Conservation (phyloP, 92 coral and sea anemone species). For the Isaurus tuberculatus region DNA sequence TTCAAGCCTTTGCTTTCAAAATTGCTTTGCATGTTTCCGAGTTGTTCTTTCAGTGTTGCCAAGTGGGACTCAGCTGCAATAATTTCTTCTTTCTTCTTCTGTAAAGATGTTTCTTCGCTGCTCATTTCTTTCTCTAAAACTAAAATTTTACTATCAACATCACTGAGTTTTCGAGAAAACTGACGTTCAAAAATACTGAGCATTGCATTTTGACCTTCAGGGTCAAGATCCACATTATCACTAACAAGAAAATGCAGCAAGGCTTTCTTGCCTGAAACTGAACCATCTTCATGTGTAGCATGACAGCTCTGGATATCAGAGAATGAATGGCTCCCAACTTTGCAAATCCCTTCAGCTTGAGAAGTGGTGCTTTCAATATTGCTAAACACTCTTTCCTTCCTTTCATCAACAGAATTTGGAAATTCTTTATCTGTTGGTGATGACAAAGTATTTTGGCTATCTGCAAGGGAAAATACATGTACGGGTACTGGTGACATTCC, state of each 20-base stretch:
- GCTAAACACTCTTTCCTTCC: neutral
- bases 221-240: constrained; percentile 40
- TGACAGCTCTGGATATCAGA: neutral
- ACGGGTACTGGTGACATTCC: constrained; percentile 20
- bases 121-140: constrained; percentile 20
- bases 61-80: constrained; percentile 25
- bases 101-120: neutral
- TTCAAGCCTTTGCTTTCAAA: constrained; percentile 22
- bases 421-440: constrained; percentile 22
- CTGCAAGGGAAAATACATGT: constrained; percentile 26
- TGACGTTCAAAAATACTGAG: constrained; percentile 40
- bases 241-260: constrained; percentile 29
- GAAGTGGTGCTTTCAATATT: neutral
- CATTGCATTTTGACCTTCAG: constrained; percentile 50
- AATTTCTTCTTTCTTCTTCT: constrained; percentile 33
- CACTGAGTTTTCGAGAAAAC: constrained; percentile 32
- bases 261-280: constrained; percentile 12
- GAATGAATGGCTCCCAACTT: neutral
- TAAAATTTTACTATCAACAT: constrained; percentile 34
- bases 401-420: neutral
- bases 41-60: constrained; percentile 26
- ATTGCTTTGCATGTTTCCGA: constrained; percentile 25
- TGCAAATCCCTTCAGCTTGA: neutral
- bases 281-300: neutral
- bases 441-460: constrained; percentile 13